These are phyloP conservation scores for Calyptommatus sinebrachiatus DNA, from an alignment of 2,113 vertebrate species.

Conservation along the genomic window DNA sequence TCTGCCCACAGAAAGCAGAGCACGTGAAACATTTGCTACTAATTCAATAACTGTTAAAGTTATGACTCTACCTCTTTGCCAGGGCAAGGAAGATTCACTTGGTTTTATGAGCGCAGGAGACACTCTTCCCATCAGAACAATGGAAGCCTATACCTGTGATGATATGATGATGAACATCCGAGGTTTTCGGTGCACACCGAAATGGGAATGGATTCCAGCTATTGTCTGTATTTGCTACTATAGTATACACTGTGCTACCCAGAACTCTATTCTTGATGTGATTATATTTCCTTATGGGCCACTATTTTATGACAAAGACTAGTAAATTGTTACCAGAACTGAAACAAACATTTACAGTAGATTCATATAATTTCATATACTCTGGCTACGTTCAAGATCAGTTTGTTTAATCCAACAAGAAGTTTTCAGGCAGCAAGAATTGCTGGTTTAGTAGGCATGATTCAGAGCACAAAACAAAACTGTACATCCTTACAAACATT, in stretches of 20 bases:
- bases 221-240: not conserved
- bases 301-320: slow-evolving; percentile 51
- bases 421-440: not conserved
- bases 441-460: not conserved
- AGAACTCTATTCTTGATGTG: slow-evolving; percentile 35
- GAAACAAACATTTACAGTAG: not conserved
- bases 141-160: slow-evolving; percentile 58
- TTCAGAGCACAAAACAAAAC: not conserved
- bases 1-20: slow-evolving; percentile 43
- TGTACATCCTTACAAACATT: too few species aligned
- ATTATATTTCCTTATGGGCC: slow-evolving; percentile 53
- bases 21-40: slow-evolving; percentile 35
- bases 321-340: not conserved
- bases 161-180: slow-evolving; percentile 48
- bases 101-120: slow-evolving; percentile 43
- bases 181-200: slow-evolving; percentile 15
- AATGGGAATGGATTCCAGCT: slow-evolving; percentile 2
- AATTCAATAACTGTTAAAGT: slow-evolving; percentile 4
- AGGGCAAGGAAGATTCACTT: slow-evolving; percentile 40
- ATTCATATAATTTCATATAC: not conserved
- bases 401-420: not conserved
- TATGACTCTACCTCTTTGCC: slow-evolving; percentile 28
- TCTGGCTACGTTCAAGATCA: not conserved
- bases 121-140: slow-evolving; percentile 59
- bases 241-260: slow-evolving; percentile 31